Percentiles rank a stretch among this genome's conserved stretches.
Conservation (phyloP, 2,888 invertebrate genomes). For the Lamproptera curius region DNA sequence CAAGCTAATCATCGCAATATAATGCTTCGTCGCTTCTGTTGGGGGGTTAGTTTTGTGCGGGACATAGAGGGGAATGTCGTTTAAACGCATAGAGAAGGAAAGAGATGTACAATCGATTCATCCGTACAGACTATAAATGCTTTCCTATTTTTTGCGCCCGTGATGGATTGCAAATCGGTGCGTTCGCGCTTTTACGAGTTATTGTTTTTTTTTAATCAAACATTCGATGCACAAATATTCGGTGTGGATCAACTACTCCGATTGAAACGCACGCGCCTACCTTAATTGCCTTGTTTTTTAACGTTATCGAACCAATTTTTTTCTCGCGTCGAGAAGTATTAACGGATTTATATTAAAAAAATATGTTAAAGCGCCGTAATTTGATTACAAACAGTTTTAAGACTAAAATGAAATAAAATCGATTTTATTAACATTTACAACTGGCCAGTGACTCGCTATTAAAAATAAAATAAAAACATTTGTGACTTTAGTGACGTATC, state of each 20-base stretch:
- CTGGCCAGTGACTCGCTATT: neutral
- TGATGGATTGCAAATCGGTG: slow-evolving; percentile 72
- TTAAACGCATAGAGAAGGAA: slow-evolving; percentile 24
- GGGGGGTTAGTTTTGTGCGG: slow-evolving; percentile 56
- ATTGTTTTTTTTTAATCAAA: neutral
- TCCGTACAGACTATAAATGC: slow-evolving; percentile 76
- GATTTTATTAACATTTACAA: neutral
- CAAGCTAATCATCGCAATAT: slow-evolving; percentile 76
- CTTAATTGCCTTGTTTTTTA: too few species aligned
- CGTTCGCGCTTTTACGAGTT: slow-evolving; percentile 37
- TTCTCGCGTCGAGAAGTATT: too few species aligned
- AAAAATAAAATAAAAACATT: slow-evolving; percentile 13
- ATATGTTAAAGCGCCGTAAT: too few species aligned
- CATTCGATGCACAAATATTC: neutral
- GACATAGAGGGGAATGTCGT: slow-evolving; percentile 36
- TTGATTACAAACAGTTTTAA: too few species aligned
- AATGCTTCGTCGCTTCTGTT: slow-evolving; percentile 62
- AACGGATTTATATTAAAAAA: too few species aligned
- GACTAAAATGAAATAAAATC: too few species aligned
- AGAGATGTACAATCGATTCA: slow-evolving; percentile 43
- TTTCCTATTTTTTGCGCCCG: slow-evolving; percentile 61
- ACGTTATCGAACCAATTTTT: too few species aligned
- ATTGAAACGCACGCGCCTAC: neutral
- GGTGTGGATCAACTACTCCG: neutral
- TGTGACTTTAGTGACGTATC: slow-evolving; percentile 35